Evolutionary conservation across 1,140 invertebrate species (phyloP), one percentile per base, ranked within the genome.

Genomic region (Drosophila trapezifrons): DNA sequence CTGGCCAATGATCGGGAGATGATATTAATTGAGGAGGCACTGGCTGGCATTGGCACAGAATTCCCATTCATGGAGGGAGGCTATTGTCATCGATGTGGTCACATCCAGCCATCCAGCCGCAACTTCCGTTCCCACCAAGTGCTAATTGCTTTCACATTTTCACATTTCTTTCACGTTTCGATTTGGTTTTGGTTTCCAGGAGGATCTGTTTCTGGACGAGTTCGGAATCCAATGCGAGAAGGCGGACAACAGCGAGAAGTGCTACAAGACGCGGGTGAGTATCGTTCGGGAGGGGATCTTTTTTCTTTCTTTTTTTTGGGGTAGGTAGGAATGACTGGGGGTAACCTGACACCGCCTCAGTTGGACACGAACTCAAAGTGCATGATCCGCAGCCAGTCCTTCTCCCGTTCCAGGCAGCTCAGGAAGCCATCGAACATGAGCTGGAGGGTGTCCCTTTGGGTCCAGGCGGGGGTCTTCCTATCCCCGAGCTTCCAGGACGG

Each of bases 191-290:
- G 27, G 56, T 79, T 91, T 78, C 70, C 76, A 91, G 90, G 90
- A 91, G 83, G 78, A 84, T 79, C 62, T 80, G 37, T 91, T 91
- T 84, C 72, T 84, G 57, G 86, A 91, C 63, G 90, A 91, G 46
- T 90, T 84, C 40, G 90, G 90, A 15, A 76, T 91, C 17, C 65
- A 78, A 29, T 91, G 90, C 64, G 82, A 73, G 25, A 86, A 78
- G 70, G 85, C 80, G 47, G 79, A 84, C 77, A 91, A 76, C 58
- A 73, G 82, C 40, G 75, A 82, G 42, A 83, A 81, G 74, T 91
- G 90, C 71, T 91, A 91, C 59, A 83, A 77, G 70, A 76, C 75
- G 56, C 71, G 89, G 22, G 90, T 91, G 84, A 90, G 90, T 66
- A n/a, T n/a, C n/a, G n/a, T n/a, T n/a, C n/a, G n/a, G n/a, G n/a